Base-by-base conservation (phyloP, 2,888 invertebrate species). In the Nomada ferruginata region DNA sequence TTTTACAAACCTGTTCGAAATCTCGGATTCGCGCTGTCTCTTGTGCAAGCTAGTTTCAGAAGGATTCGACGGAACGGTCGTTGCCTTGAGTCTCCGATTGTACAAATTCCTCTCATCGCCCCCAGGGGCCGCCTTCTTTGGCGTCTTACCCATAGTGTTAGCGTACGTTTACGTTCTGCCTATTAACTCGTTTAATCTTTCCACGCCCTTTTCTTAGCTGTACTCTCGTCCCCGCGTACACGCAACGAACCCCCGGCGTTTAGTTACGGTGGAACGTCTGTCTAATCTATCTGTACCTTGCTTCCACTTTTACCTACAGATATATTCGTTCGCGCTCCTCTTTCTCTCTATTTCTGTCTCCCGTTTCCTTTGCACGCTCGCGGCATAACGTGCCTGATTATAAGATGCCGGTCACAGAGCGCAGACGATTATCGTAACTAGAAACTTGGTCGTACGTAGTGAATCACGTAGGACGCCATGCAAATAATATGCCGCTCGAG, bases 71-170 rank as follows among this genome's bases (percentile, higher is more conserved):
- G 89, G 76, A 85, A 88, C 87, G 89, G 85, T 91, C 83, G 90
- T 87, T 82, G 91, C 85, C 90, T 91, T 92, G 84, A 90, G 87
- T 85, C 91, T 92, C 87, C 91, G 90, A 89, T 88, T 87, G 89
- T 89, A 87, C 83, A 89, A 89, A 92, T 91, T 90, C 87, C 91
- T 93, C 92, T 93, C 93, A 91, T 93, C 92, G 90, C 92, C 92
- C 88, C 91, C 92, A 90, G 91, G 89, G 86, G 89, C 89, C 90
- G 91, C 89, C 87, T 91, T 92, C 91, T 92, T 92, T 90, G 91
- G 89, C 89, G 91, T 89, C 90, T 92, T 93, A 92, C 91, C 90
- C 92, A 93, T 92, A 83, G 76, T 82, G 61, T 65, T 47, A 61
- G 74, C 79, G 78, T 74, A 75, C 65, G 73, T 76, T 83, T 75